Evolutionary conservation across 2,888 invertebrate genomes (phyloP), one percentile per base, ranked within the genome.

Genomic region (Erannis defoliaria): DNA sequence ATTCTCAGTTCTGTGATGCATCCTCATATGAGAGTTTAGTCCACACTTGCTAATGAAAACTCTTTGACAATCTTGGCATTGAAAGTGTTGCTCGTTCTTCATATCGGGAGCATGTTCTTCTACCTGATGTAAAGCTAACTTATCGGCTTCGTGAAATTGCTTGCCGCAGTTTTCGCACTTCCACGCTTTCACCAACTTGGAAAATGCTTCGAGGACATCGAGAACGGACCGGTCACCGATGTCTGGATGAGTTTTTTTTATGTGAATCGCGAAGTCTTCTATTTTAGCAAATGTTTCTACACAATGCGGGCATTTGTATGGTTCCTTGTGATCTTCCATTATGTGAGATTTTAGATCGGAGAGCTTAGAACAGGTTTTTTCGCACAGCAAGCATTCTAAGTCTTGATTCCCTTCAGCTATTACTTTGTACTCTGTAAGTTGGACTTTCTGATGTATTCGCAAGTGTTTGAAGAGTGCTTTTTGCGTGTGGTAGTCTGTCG

Each of bases 401-500:
- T 89, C 86, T 63, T 90, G 83, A n/a, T 88, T 88, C 0, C 89
- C 86, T 74, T 90, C 90, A 0, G 90, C 86, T 60, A 93, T 88
- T 1, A 89, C 88, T 82, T 92, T 91, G 70, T 87, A 91, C 65
- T 93, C 92, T 77, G 85, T 89, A n/a, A 91, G 63, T 58, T 93
- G 93, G 0, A 91, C 89, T 74, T 89, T 89, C 66, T 90, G 91
- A 64, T 93, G 93, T 37, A 85, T 77, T 68, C 87, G 87, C 19
- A 93, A 72, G 73, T 93, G 93, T 74, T 88, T 88, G 66, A 92
- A 90, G 2, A 93, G 74, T 55, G 89, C 89, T 65, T 91, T 92
- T 0, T 88, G 75, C 0, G 89, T 90, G 58, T 85, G 79, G 49
- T 91, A 91, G 66, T 91, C 90, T n/a, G 90, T 90, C 0, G 93